These are phyloP conservation scores for Pseudorasbora parva DNA, from an alignment of 2,113 vertebrate species.

Conservation along the genomic window DNA sequence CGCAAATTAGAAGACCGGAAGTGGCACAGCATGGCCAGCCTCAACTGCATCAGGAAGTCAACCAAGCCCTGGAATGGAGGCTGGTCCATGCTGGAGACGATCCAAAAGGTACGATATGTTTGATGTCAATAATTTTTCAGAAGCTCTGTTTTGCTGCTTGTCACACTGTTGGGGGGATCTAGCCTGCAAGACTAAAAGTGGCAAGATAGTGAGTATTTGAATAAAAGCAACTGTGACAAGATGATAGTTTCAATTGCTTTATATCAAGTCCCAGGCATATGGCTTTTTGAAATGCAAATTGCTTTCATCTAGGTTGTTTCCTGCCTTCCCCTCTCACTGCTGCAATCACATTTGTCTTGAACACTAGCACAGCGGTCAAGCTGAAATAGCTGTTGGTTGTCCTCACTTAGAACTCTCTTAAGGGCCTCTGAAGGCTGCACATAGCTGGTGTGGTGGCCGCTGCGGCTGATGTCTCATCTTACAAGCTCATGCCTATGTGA, in stretches of 20 bases:
- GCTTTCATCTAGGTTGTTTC: neutral
- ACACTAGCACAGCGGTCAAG: neutral
- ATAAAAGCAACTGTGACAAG: neutral
- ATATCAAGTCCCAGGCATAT: neutral
- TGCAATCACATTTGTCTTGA: constrained; percentile 13
- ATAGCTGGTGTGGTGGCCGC: neutral
- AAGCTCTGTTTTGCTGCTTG: neutral
- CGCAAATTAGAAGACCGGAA: constrained; percentile 98
- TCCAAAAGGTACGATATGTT: constrained; percentile 86
- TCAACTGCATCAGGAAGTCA: constrained; percentile 97
- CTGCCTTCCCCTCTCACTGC: neutral
- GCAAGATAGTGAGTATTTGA: neutral
- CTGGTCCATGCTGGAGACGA: constrained; percentile 96
- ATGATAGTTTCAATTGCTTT: neutral
- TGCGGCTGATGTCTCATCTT: neutral
- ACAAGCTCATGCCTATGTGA: constrained; percentile 25
- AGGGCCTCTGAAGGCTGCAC: neutral
- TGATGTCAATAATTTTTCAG: neutral
- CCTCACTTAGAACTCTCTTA: neutral
- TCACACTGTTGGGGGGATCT: neutral
- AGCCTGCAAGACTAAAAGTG: neutral
- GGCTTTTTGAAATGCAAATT: constrained; percentile 39
- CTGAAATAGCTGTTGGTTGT: constrained; percentile 8
- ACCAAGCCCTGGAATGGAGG: constrained; percentile 99
- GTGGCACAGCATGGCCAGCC: constrained; percentile 99